Base-by-base conservation (phyloP, 2,888 invertebrate genomes). In the Apamea crenata region DNA sequence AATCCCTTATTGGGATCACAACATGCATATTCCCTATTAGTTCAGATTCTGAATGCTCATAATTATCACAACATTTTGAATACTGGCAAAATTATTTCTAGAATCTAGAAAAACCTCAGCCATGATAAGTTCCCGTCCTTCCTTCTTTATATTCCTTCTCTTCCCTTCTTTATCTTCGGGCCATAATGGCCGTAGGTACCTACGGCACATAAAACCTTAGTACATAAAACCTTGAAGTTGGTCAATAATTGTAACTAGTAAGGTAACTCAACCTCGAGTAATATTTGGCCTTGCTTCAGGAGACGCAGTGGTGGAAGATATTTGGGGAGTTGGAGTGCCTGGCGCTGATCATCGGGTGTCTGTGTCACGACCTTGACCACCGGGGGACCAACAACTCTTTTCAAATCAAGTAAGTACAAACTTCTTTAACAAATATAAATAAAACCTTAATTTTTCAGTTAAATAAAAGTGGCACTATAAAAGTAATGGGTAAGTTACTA, bases 351-450 rank as follows among this genome's bases (percentile, higher is more conserved):
- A 99, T 99, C 87, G 99, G 99, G 84, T 99, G 99, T 93, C 97
- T 99, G 74, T 99, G 99, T 93, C 99, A 99, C 95, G 99, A 99
- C 95, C 97, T 99, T 90, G 99, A 99, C 95, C 99, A 99, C 93
- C 97, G 99, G 93, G 99, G 99, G 94, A 99, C 99, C 90, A 99
- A 99, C 96, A 99, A 99, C 97, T 99, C 99, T 85, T 99, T 99
- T 96, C 99, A 99, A 97, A 99, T 99, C 91, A 99, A 65, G 65
- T 65, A 65, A 65, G 65, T 65, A 21, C 32, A 32, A 25, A 25
- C 2, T 8, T 18, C 3, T 18, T 29, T 29, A 16, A 29, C 29
- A 29, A 16, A 56, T 56, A 25, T 25, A 12, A 25, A 25, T 25
- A 10, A 56, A 56, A 25, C 25, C 10, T 25, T n/a, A n/a, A n/a